Percentiles rank a stretch among this genome's conserved stretches.
These are phyloP conservation scores for Slavum lentiscoides DNA, from an alignment of 2,888 invertebrate species.

Conservation along the genomic window DNA sequence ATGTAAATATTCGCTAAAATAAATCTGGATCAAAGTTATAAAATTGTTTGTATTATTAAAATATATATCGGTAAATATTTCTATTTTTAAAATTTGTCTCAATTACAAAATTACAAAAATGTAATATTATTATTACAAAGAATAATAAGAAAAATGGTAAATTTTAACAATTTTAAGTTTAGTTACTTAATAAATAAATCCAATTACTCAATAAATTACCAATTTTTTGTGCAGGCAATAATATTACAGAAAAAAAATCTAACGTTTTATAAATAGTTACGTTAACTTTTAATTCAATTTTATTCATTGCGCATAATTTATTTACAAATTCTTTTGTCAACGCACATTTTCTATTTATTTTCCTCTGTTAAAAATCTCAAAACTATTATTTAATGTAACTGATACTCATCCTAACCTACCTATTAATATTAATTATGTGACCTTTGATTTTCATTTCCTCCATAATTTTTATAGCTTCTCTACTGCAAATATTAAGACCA, in stretches of 20 bases:
- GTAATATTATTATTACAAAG: too few species aligned
- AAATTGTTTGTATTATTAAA: too few species aligned
- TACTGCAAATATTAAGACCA: slow-evolving; percentile 58
- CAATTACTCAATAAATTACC: too few species aligned
- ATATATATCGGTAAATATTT: too few species aligned
- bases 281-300: not conserved
- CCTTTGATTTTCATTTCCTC: slow-evolving; percentile 13
- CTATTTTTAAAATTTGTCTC: too few species aligned
- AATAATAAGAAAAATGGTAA: too few species aligned
- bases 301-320: not conserved
- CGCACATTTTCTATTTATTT: too few species aligned
- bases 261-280: too few species aligned
- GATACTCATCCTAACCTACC: not conserved
- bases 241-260: not conserved
- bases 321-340: not conserved
- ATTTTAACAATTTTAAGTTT: too few species aligned
- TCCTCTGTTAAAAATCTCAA: not conserved
- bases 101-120: too few species aligned
- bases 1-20: not conserved
- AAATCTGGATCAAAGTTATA: not conserved
- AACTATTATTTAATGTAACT: not conserved
- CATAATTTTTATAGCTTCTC: slow-evolving; percentile 55
- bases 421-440: slow-evolving; percentile 38
- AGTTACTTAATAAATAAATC: too few species aligned
- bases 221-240: too few species aligned